A percentile compares a stretch with the other conserved stretches of the same genome.
Conservation (phyloP, 2,888 invertebrate genomes). For the Mythimna ferrago region DNA sequence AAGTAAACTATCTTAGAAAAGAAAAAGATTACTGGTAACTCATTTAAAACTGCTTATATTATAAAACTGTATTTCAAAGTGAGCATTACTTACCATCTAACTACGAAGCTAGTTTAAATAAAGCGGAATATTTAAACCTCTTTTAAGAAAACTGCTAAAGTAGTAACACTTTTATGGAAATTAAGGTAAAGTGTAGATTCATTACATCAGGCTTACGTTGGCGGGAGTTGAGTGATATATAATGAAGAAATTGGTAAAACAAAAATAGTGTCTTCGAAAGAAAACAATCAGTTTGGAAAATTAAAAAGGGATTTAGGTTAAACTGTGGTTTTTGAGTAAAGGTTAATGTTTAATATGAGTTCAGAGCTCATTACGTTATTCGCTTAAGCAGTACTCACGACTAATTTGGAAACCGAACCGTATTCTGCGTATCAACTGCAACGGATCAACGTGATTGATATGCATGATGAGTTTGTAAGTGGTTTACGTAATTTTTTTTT, state of each 20-base stretch:
- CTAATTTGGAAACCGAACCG: conserved; percentile 48
- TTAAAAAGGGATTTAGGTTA: conserved; percentile 57
- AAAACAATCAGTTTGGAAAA: conserved; percentile 49
- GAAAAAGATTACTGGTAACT: conserved; percentile 50
- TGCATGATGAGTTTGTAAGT: conserved; percentile 4
- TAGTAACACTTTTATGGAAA: conserved; percentile 82
- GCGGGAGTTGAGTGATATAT: conserved; percentile 69
- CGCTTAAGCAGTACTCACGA: conserved; percentile 23
- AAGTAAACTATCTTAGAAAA: conserved; percentile 33
- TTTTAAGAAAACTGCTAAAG: conserved; percentile 78
- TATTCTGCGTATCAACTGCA: conserved; percentile 45
- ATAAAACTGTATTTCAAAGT: conserved; percentile 65
- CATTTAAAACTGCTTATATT: conserved; percentile 58
- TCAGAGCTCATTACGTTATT: conserved; percentile 41
- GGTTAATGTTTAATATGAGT: conserved; percentile 31
- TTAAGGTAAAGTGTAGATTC: conserved; percentile 78
- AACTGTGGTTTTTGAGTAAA: conserved; percentile 38
- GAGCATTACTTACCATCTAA: conserved; percentile 66
- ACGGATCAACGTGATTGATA: conserved; percentile 17
- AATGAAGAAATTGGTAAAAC: conserved; percentile 66
- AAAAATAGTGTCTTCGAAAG: conserved; percentile 32
- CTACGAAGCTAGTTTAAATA: conserved; percentile 65
- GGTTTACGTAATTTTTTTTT: conserved; percentile 12
- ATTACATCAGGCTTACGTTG: conserved; percentile 75
- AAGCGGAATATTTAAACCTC: conserved; percentile 80